These are phyloP conservation scores for Drosophila mulleri DNA, from an alignment of 2,888 invertebrate species.

Conservation along the genomic window DNA sequence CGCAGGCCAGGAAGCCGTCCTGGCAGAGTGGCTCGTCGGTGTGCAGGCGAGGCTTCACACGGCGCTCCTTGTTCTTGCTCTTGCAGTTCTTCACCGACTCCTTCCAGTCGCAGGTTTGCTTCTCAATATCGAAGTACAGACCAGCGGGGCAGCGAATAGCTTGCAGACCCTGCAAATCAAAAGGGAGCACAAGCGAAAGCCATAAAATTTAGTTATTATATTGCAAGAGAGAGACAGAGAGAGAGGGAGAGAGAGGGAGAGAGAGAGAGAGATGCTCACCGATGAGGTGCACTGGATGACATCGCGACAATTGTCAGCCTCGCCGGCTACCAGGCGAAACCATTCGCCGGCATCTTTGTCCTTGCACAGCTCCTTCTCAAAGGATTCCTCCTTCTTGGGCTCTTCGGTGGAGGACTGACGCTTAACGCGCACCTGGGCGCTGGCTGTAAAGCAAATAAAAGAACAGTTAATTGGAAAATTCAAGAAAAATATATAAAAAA, in stretches of 20 bases:
- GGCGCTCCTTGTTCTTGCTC: constrained; percentile 94
- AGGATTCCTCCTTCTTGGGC: constrained; percentile 94
- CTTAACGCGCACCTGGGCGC: constrained; percentile 86
- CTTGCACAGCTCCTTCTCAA: constrained; percentile 95
- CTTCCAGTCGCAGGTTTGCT: constrained; percentile 98
- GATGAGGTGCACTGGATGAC: constrained; percentile 98
- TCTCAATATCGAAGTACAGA: constrained; percentile 96
- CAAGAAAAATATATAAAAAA: background rate
- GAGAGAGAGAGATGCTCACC: constrained; percentile 86
- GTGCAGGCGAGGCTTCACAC: constrained; percentile 93
- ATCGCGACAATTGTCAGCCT: constrained; percentile 96
- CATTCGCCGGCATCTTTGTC: constrained; percentile 98
- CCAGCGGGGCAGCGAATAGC: constrained; percentile 97
- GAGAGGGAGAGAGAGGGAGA: too few species aligned
- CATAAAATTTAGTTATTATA: background rate
- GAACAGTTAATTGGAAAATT: background rate
- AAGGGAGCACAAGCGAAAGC: background rate
- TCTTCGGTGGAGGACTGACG: constrained; percentile 91
- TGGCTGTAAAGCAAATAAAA: constrained; percentile 38
- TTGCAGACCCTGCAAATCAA: constrained; percentile 90
- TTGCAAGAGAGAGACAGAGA: too few species aligned
- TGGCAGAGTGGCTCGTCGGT: constrained; percentile 96
- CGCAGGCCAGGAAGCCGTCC: constrained; percentile 94
- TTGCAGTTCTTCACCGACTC: constrained; percentile 97
- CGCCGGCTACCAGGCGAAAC: constrained; percentile 95